A percentile compares a stretch with the other conserved stretches of the same genome.
Conservation (phyloP, 2,797 vertebrate genomes). For the Cyclura pinguis region DNA sequence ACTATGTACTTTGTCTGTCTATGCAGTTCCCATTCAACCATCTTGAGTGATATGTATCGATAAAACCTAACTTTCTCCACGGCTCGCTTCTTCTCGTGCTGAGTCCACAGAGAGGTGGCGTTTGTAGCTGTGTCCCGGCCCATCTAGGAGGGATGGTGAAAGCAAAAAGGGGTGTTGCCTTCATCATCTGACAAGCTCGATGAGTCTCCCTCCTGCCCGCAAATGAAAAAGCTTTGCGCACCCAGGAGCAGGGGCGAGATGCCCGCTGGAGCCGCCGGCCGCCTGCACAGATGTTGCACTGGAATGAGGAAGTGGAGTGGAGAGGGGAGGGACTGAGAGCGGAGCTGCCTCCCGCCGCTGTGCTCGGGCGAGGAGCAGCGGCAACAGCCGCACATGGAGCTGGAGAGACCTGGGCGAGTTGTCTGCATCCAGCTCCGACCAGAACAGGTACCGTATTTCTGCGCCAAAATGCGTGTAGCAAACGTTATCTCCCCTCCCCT, state of each 20-base stretch:
- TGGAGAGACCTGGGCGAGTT: constrained; percentile 86
- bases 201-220: constrained; percentile 12
- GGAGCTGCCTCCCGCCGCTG: constrained; percentile 86
- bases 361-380: constrained; percentile 75
- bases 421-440: constrained; percentile 88
- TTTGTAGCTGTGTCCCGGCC: background rate
- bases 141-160: background rate
- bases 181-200: constrained; percentile 32
- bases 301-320: constrained; percentile 93
- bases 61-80: background rate
- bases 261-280: constrained; percentile 24
- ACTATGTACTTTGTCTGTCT: too few relatives aligned
- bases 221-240: constrained; percentile 16
- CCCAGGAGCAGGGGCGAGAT: constrained; percentile 31
- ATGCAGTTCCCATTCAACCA: background rate
- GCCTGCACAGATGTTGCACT: constrained; percentile 85
- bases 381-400: constrained; percentile 86
- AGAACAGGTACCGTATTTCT: constrained; percentile 87
- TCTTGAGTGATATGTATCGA: too few relatives aligned
- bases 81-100: background rate
- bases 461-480: constrained; percentile 45
- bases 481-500: too few relatives aligned
- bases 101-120: background rate
- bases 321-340: constrained; percentile 89
- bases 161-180: constrained; percentile 52